Evolutionary conservation across 1,140 invertebrate genomes (phyloP).

Genomic region (Stratiolaelaps scimitus): DNA sequence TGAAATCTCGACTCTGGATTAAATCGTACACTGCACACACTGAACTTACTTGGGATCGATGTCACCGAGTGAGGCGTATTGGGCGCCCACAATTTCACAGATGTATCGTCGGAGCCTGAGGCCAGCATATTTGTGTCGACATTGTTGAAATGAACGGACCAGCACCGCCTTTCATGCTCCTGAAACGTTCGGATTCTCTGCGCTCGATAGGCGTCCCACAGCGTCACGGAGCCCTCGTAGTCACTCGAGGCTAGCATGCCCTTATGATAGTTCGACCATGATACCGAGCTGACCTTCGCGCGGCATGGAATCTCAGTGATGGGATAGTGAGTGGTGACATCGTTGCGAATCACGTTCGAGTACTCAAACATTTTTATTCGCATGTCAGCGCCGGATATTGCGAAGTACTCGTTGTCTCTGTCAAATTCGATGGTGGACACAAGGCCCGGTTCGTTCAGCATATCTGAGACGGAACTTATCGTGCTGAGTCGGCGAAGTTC

Average conservation of each 20-base stretch:
- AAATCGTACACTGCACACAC: conserved; percentile 94
- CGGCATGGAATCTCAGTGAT: conserved; percentile 77
- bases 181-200: conserved; percentile 53
- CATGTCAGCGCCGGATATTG: conserved; percentile 88
- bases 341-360: conserved; percentile 64
- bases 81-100: conserved; percentile 84
- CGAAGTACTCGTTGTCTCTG: conserved; percentile 89
- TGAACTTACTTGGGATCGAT: conserved; percentile 74
- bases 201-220: conserved; percentile 82
- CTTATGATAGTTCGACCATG: conserved; percentile 88
- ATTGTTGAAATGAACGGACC: conserved; percentile 91
- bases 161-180: conserved; percentile 90
- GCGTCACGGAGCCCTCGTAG: conserved; percentile 82
- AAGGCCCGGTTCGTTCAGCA: conserved; percentile 76
- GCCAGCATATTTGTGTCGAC: conserved; percentile 79
- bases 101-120: conserved; percentile 84
- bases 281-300: conserved; percentile 87
- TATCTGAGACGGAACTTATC: conserved; percentile 76
- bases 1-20: conserved; percentile 73
- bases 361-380: conserved; percentile 83
- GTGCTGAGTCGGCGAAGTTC: conserved; percentile 66
- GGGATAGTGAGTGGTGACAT: conserved; percentile 79
- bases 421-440: conserved; percentile 94
- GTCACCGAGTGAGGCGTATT: conserved; percentile 74
- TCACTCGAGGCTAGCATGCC: conserved; percentile 77